Percentiles rank a stretch among this genome's conserved stretches.
Conservation (phyloP, 1,140 invertebrate genomes). For the Acyrthosiphon pisum region DNA sequence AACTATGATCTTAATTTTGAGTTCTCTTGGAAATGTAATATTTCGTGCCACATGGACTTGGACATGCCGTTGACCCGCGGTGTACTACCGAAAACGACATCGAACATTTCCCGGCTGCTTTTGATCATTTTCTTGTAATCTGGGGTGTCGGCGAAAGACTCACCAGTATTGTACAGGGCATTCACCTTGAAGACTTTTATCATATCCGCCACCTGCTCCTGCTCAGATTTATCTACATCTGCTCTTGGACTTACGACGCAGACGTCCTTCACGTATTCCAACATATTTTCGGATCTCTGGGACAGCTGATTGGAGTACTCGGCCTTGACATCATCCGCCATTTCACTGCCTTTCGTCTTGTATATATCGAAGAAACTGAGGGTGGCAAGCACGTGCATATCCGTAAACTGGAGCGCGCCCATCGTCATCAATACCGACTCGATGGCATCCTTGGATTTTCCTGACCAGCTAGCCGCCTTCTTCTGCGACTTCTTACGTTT, state of each 20-base stretch:
- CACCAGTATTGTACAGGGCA: not conserved
- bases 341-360: not conserved
- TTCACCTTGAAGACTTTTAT: not conserved
- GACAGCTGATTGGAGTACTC: not conserved
- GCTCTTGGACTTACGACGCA: not conserved
- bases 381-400: not conserved
- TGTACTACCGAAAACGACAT: not conserved
- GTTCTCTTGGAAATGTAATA: not conserved
- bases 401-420: not conserved
- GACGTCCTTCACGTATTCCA: rapidly evolving
- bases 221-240: too few relatives aligned
- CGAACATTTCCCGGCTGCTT: not conserved
- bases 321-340: too few relatives aligned
- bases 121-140: not conserved
- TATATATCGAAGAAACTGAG: not conserved
- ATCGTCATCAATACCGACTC: not conserved
- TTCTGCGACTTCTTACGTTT: rapidly evolving
- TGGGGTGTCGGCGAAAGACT: not conserved
- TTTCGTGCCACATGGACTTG: not conserved
- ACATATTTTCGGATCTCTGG: rapidly evolving
- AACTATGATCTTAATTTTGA: too few relatives aligned
- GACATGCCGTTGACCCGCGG: not conserved
- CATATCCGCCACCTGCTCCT: not conserved
- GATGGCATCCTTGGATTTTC: not conserved
- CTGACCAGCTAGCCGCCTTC: not conserved